Conservation (phyloP, 2,888 invertebrate genomes). For the Nomada flava region DNA sequence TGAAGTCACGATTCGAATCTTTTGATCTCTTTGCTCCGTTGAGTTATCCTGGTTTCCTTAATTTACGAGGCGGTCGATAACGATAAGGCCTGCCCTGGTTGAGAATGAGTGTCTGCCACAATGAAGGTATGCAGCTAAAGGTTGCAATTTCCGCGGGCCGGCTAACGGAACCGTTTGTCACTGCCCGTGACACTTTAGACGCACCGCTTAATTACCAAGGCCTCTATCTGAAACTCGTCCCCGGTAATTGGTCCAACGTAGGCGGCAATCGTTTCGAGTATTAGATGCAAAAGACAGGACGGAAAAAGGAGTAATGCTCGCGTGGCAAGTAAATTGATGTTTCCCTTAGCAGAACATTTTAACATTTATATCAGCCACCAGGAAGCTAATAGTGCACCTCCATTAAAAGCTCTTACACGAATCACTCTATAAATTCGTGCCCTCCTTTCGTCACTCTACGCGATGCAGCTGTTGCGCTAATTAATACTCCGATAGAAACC, state of each 20-base stretch:
- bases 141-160: neutral
- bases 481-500: constrained; percentile 10
- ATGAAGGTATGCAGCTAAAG: neutral
- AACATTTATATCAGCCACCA: neutral
- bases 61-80: constrained; percentile 17
- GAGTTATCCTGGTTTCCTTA: constrained; percentile 26
- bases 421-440: neutral
- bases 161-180: neutral
- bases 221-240: neutral
- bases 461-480: constrained; percentile 17
- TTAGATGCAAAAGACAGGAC: no score
- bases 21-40: neutral
- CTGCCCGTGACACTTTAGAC: neutral
- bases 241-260: constrained; percentile 14
- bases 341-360: neutral
- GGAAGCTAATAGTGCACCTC: neutral
- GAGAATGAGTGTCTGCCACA: neutral
- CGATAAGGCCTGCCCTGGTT: neutral
- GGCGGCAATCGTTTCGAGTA: neutral
- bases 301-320: neutral
- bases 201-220: neutral
- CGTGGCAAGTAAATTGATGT: neutral
- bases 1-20: constrained; percentile 38
- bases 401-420: neutral
- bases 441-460: neutral